These are phyloP conservation scores for Caiman crocodilus DNA, from an alignment of 2,797 vertebrate species.

Conservation along the genomic window DNA sequence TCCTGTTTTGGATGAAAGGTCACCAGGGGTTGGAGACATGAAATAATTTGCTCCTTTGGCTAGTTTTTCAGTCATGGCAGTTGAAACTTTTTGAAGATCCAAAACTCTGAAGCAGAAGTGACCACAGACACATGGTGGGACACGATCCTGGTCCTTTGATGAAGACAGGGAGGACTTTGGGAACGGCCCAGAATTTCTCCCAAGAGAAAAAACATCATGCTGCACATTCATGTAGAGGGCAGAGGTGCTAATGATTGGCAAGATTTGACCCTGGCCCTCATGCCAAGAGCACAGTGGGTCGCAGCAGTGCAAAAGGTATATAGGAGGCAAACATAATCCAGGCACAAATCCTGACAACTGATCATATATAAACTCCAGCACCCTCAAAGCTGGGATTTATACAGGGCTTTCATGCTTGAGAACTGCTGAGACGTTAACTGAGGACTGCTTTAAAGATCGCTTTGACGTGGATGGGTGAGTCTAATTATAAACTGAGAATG, in stretches of 20 bases:
- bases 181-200: not conserved
- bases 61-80: not conserved
- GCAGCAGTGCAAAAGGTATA: not conserved
- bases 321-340: too few relatives aligned
- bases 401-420: not conserved
- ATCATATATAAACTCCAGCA: not conserved
- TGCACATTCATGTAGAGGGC: not conserved
- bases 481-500: not conserved
- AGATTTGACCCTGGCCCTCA: not conserved
- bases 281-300: not conserved
- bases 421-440: not conserved
- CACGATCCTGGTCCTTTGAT: not conserved
- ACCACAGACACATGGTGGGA: not conserved
- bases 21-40: not conserved
- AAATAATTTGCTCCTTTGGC: not conserved
- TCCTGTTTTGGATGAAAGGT: not conserved
- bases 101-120: not conserved
- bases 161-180: not conserved
- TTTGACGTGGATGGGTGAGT: not conserved
- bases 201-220: not conserved
- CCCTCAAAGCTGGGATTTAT: not conserved
- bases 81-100: not conserved
- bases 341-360: not conserved
- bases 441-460: not conserved
- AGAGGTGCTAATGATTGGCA: not conserved